A percentile compares a stretch with the other conserved stretches of the same genome.
Conservation (phyloP, 2,113 vertebrate species). For the Embiotoca jacksoni region DNA sequence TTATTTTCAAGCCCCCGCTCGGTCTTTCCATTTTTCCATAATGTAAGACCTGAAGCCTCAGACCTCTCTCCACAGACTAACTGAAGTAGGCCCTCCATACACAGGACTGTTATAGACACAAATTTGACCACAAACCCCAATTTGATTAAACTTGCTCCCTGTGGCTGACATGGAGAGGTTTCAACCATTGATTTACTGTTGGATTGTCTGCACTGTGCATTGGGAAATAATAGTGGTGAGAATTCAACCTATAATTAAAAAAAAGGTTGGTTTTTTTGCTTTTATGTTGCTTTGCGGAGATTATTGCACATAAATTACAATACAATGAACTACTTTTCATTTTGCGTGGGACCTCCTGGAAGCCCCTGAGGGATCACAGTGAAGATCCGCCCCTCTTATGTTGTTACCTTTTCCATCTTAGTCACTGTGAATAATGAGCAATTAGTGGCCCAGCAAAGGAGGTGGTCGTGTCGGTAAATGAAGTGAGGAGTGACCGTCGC, state of each 20-base stretch:
- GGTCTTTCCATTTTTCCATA: constrained; percentile 15
- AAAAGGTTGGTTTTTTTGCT: background rate
- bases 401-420: background rate
- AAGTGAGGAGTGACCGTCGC: background rate
- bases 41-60: background rate
- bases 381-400: background rate
- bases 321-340: constrained; percentile 52
- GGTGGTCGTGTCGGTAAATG: background rate
- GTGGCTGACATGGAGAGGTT: constrained; percentile 16
- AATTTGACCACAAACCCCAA: constrained; percentile 60
- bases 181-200: constrained; percentile 43
- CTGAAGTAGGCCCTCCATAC: constrained; percentile 20
- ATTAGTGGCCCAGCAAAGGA: background rate
- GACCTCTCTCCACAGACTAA: constrained; percentile 14
- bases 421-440: background rate
- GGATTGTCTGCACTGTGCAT: constrained; percentile 29
- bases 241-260: constrained; percentile 54
- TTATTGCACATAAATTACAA: constrained; percentile 55
- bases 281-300: constrained; percentile 31
- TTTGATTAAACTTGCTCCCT: constrained; percentile 39
- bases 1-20: constrained; percentile 4
- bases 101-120: constrained; percentile 28
- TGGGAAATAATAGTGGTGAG: constrained; percentile 41
- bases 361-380: background rate
- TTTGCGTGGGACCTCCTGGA: constrained; percentile 23